phyloP scores from a whole-genome alignment of 2,797 vertebrate genomes.

The Siniperca scherzeri region DNA sequence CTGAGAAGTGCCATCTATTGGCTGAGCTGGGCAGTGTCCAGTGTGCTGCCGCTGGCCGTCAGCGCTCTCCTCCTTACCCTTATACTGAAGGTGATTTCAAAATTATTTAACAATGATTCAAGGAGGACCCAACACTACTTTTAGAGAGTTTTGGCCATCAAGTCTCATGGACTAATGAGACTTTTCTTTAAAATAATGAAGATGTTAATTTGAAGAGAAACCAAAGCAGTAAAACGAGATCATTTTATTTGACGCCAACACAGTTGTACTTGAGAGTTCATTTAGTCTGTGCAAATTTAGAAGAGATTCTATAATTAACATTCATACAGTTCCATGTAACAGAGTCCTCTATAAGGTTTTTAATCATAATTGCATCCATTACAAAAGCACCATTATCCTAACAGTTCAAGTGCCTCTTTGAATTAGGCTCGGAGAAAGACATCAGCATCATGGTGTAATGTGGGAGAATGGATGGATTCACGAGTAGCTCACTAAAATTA shows the following conservation, averaged over 20 bases:
- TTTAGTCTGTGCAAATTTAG: constrained; percentile 30
- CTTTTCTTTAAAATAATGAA: constrained; percentile 28
- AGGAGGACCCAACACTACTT: constrained; percentile 64
- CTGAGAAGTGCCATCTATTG: constrained; percentile 91
- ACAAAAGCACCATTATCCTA: constrained; percentile 51
- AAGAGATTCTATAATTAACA: constrained; percentile 38
- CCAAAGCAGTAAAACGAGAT: not conserved
- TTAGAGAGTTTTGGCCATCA: constrained; percentile 48
- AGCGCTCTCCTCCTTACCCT: constrained; percentile 89
- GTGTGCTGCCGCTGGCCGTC: constrained; percentile 88
- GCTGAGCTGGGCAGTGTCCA: constrained; percentile 96
- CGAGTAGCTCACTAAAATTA: constrained; percentile 57
- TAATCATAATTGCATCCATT: constrained; percentile 51
- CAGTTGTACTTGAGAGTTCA: constrained; percentile 29
- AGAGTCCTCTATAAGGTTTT: constrained; percentile 24
- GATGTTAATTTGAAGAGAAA: constrained; percentile 34
- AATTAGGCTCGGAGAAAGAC: constrained; percentile 26
- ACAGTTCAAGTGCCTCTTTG: constrained; percentile 46
- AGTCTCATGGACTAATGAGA: constrained; percentile 2
- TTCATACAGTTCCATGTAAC: constrained; percentile 28
- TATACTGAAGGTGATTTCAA: constrained; percentile 93
- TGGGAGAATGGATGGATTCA: constrained; percentile 32
- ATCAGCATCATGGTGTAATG: not conserved
- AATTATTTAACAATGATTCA: constrained; percentile 72
- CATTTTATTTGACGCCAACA: constrained; percentile 12